A percentile compares a stretch with the other conserved stretches of the same genome.
Evolutionary conservation across 2,113 vertebrate genomes (phyloP).

Genomic region (Crotophaga sulcirostris): DNA sequence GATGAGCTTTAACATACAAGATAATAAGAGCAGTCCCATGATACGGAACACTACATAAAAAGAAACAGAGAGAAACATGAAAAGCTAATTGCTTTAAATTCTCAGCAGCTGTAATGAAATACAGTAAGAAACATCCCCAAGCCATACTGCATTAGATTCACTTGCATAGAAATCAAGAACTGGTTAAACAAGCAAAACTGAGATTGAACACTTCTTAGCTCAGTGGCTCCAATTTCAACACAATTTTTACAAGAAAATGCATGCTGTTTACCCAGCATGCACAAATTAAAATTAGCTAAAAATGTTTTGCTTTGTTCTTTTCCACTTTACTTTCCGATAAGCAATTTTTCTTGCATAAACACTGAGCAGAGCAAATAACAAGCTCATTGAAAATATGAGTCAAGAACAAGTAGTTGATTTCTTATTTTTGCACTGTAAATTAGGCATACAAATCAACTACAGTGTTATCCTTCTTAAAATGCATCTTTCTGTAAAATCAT

Average conservation of each 20-base stretch:
- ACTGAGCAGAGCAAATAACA: constrained; percentile 50
- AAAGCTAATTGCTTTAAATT: constrained; percentile 62
- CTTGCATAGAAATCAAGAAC: constrained; percentile 27
- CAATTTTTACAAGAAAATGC: constrained; percentile 45
- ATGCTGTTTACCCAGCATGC: constrained; percentile 40
- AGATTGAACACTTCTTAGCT: constrained; percentile 10
- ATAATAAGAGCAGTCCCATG: constrained; percentile 36
- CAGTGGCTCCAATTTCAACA: constrained; percentile 47
- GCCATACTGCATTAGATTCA: neutral
- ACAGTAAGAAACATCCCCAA: constrained; percentile 38
- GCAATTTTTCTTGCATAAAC: constrained; percentile 53
- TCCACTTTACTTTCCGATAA: constrained; percentile 28
- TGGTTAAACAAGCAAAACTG: constrained; percentile 58
- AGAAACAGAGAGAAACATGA: constrained; percentile 28
- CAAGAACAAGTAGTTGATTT: constrained; percentile 56
- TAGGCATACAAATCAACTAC: constrained; percentile 26
- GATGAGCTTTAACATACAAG: constrained; percentile 34
- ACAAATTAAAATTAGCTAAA: constrained; percentile 56
- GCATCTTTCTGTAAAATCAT: constrained; percentile 5
- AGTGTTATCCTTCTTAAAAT: constrained; percentile 25
- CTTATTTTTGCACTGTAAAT: constrained; percentile 43
- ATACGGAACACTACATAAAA: neutral
- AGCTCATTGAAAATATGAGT: constrained; percentile 33
- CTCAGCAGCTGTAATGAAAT: constrained; percentile 56
- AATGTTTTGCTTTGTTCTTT: constrained; percentile 29